Percentiles rank a stretch among this genome's conserved stretches.
phyloP scores from a whole-genome alignment of 2,797 vertebrate genomes.

The Bufotes viridis region DNA sequence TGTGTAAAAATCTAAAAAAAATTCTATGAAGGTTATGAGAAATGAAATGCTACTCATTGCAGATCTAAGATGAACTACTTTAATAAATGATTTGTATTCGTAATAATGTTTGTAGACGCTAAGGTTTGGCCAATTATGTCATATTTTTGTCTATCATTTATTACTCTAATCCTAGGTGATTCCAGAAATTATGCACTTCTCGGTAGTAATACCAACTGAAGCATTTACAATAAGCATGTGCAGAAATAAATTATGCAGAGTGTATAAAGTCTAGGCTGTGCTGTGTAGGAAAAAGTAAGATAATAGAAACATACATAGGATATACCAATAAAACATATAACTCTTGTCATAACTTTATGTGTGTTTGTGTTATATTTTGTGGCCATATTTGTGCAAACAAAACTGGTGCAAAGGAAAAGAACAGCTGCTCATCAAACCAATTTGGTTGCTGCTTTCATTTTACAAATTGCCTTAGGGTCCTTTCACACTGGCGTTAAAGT shows the following conservation, averaged over 20 bases:
- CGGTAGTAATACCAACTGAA: background rate
- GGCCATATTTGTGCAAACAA: background rate
- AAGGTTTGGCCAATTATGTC: slow-evolving; percentile 29
- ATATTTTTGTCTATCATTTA: slow-evolving; percentile 51
- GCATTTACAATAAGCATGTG: background rate
- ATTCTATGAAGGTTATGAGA: slow-evolving; percentile 3
- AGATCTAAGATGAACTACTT: slow-evolving; percentile 56
- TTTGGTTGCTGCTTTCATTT: background rate
- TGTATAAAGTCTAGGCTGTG: background rate
- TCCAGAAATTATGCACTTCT: slow-evolving; percentile 3
- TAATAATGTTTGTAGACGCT: slow-evolving; percentile 44
- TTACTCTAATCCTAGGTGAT: slow-evolving; percentile 27
- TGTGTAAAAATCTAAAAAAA: slow-evolving; percentile 31
- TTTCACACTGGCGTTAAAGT: too few species aligned
- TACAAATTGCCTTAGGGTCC: too few species aligned
- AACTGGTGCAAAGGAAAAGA: background rate
- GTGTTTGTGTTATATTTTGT: background rate
- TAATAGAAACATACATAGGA: background rate
- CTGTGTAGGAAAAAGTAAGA: background rate
- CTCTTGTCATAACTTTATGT: background rate
- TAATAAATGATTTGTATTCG: slow-evolving; percentile 55
- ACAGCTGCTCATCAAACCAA: background rate
- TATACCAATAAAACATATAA: background rate
- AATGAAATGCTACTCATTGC: slow-evolving; percentile 39
- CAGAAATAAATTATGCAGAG: background rate